phyloP scores from a whole-genome alignment of 2,113 vertebrate genomes.

The Eretmochelys imbricata region DNA sequence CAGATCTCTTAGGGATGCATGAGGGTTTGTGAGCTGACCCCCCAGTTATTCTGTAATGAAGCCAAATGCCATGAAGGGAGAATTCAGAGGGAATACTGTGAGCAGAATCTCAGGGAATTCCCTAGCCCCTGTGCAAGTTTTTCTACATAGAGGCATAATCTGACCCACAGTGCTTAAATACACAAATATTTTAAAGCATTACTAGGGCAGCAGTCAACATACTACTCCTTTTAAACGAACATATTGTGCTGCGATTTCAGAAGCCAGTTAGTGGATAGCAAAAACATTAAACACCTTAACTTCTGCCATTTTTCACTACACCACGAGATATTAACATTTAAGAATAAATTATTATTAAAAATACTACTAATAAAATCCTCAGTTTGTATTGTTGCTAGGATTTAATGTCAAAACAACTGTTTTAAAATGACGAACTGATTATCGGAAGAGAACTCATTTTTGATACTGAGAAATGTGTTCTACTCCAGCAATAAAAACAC shows the following conservation, averaged over 20 bases:
- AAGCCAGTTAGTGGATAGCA: neutral
- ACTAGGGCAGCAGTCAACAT: neutral
- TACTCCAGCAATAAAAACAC: constrained; percentile 29
- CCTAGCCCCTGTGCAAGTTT: neutral
- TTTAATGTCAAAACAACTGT: constrained; percentile 8
- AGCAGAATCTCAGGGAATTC: fast-evolving
- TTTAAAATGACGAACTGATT: constrained; percentile 19
- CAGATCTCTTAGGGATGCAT: neutral
- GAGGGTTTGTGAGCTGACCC: neutral
- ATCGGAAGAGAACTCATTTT: constrained; percentile 38
- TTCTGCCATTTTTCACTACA: neutral
- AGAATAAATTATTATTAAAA: neutral
- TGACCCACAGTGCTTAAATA: neutral
- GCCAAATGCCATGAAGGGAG: fast-evolving
- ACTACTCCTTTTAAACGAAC: neutral
- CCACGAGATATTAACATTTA: neutral
- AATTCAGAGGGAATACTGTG: neutral
- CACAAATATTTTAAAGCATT: neutral
- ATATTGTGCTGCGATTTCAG: neutral
- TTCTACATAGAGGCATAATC: neutral
- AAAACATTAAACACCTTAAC: neutral
- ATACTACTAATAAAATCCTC: neutral
- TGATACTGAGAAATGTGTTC: neutral
- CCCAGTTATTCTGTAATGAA: fast-evolving
- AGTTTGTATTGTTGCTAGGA: neutral